Conservation (phyloP, 1,140 invertebrate species). For the Plodia interpunctella region DNA sequence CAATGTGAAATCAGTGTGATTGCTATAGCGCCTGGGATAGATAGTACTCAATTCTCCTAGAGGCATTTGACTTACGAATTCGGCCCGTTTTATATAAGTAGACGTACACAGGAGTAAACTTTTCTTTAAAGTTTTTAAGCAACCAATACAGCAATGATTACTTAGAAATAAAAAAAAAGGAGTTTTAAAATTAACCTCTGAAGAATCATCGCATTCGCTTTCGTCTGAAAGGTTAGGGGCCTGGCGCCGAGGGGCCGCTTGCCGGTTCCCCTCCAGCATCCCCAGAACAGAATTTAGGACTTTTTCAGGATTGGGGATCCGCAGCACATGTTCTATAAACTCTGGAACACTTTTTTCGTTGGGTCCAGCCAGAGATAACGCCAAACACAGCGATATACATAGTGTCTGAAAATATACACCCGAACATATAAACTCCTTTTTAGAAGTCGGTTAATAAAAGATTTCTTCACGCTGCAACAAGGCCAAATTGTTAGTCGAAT, state of each 20-base stretch:
- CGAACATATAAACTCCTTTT: no score
- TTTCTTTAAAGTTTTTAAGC: no score
- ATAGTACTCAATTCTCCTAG: no score
- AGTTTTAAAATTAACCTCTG: slow-evolving; percentile 21
- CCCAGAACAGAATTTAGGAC: slow-evolving; percentile 54
- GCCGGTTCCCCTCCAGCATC: slow-evolving; percentile 42
- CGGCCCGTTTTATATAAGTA: no score
- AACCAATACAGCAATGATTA: no score
- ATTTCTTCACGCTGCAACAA: no score
- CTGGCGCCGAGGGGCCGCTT: slow-evolving; percentile 24
- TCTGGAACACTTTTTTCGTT: slow-evolving; percentile 43
- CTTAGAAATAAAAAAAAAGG: no score
- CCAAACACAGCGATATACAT: slow-evolving; percentile 31
- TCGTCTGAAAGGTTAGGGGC: slow-evolving; percentile 24
- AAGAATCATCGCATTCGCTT: slow-evolving; percentile 40
- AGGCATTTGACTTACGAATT: no score
- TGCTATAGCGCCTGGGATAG: no score
- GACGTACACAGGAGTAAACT: no score
- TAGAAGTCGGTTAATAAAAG: neutral
- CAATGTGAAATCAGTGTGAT: no score
- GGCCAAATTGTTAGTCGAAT: no score
- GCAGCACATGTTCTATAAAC: slow-evolving; percentile 52
- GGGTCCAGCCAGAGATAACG: slow-evolving; percentile 24
- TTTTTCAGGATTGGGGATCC: slow-evolving; percentile 54
- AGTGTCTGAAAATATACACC: slow-evolving; percentile 32